A percentile compares a stretch with the other conserved stretches of the same genome.
Conservation (phyloP, 64 coral and sea anemone species). For the Porites lutea region DNA sequence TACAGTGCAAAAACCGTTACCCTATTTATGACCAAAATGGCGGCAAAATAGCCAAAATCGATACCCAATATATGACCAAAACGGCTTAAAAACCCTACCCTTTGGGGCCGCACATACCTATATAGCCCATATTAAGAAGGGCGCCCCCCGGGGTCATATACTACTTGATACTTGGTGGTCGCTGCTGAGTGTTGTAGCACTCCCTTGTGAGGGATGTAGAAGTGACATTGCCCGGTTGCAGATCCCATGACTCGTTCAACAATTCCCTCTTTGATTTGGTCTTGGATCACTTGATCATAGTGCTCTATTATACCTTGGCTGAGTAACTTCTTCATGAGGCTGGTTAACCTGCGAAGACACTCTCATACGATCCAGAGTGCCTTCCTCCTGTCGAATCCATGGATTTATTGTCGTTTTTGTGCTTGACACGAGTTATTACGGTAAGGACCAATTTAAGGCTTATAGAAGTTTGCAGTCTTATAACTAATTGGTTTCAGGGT, state of each 20-base stretch:
- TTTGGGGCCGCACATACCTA: too few species aligned
- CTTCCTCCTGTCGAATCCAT: slow-evolving; percentile 50
- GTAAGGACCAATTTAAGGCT: slow-evolving; percentile 50
- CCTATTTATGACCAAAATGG: too few species aligned
- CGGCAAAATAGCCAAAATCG: too few species aligned
- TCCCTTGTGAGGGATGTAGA: not conserved
- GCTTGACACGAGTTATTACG: slow-evolving; percentile 40
- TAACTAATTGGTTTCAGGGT: slow-evolving; percentile 48
- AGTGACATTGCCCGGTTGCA: not conserved
- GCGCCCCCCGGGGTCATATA: too few species aligned
- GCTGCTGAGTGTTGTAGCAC: too few species aligned
- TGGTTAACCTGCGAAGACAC: not conserved
- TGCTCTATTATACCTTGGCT: not conserved
- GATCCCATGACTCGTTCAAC: not conserved
- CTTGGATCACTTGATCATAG: not conserved
- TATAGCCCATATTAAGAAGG: too few species aligned
- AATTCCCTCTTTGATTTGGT: not conserved
- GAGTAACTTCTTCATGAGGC: not conserved
- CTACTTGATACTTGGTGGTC: not conserved
- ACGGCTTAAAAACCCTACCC: too few species aligned
- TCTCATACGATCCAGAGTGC: slow-evolving; percentile 47
- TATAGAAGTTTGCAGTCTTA: slow-evolving; percentile 29
- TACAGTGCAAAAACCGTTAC: too few species aligned
- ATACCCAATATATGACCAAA: too few species aligned
- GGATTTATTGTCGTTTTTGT: slow-evolving; percentile 40